These are phyloP conservation scores for Drosophila macrospina DNA, from an alignment of 2,888 invertebrate genomes.

Conservation along the genomic window DNA sequence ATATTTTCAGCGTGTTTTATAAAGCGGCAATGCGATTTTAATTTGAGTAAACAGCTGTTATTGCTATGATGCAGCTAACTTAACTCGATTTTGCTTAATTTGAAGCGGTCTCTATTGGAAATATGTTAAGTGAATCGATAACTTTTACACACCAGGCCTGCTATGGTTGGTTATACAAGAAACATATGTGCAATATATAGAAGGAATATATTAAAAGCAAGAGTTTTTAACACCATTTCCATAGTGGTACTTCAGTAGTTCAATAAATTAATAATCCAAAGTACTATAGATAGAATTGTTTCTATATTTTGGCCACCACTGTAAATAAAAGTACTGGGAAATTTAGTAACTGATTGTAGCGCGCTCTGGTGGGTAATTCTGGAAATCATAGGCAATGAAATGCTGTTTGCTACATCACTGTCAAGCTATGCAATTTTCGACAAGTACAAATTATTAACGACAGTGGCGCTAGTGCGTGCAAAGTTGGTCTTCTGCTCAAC, in stretches of 20 bases:
- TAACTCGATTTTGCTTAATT: background rate
- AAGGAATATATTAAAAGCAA: too few species aligned
- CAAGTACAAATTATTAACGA: conserved; percentile 7
- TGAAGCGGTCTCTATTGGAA: conserved; percentile 35
- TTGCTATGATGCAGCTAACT: conserved; percentile 29
- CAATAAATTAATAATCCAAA: too few species aligned
- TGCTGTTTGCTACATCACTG: conserved; percentile 2
- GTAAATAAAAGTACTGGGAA: background rate
- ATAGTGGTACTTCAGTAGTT: too few species aligned
- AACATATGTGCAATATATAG: too few species aligned
- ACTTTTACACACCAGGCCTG: background rate
- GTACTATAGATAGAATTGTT: background rate
- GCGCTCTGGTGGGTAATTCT: conserved; percentile 13
- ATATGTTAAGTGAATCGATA: background rate
- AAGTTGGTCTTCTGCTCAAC: too few species aligned
- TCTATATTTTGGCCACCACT: background rate
- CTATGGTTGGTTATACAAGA: background rate
- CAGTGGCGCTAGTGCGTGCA: background rate
- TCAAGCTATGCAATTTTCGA: background rate
- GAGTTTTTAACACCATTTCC: too few species aligned
- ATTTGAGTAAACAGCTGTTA: conserved; percentile 43
- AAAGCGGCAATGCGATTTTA: conserved; percentile 37
- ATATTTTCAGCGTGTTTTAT: conserved; percentile 43
- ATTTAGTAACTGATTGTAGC: background rate
- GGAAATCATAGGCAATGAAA: background rate